phyloP scores from a whole-genome alignment of 2,113 vertebrate species.

The Synchiropus splendidus region DNA sequence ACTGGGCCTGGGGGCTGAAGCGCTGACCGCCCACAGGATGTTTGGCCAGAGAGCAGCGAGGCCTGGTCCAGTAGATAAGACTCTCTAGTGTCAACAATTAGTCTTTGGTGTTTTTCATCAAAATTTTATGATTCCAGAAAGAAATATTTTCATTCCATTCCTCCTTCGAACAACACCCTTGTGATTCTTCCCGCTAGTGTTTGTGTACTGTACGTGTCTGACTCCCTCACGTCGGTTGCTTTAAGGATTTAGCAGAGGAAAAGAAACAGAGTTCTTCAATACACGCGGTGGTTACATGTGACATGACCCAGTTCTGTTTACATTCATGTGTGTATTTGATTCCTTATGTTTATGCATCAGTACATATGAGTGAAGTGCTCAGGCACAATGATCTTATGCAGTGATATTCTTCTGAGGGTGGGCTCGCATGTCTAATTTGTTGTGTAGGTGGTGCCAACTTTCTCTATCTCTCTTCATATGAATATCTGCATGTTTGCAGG shows the following conservation, averaged over 20 bases:
- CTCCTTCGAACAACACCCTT: neutral
- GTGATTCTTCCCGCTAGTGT: slow-evolving; percentile 1
- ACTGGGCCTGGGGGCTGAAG: slow-evolving; percentile 25
- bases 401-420: slow-evolving; percentile 25
- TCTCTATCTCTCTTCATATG: no score
- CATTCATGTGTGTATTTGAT: neutral
- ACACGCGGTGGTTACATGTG: no score
- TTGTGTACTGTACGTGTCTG: no score
- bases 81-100: slow-evolving; percentile 5
- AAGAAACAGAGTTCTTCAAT: no score
- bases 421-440: slow-evolving; percentile 14
- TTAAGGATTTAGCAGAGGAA: no score
- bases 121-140: neutral
- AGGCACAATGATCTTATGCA: slow-evolving; percentile 14
- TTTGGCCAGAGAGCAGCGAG: slow-evolving; percentile 31
- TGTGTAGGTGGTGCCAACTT: slow-evolving; percentile 5
- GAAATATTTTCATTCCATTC: slow-evolving; percentile 1
- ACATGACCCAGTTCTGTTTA: neutral
- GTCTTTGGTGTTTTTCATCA: no score
- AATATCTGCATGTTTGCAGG: no score
- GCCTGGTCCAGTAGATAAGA: slow-evolving; percentile 22
- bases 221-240: no score
- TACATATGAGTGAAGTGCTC: neutral
- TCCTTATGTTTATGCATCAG: no score
- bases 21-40: slow-evolving; percentile 23